These are phyloP conservation scores for Caenorhabditis sulstoni DNA, from an alignment of 2,888 invertebrate genomes.

Conservation along the genomic window DNA sequence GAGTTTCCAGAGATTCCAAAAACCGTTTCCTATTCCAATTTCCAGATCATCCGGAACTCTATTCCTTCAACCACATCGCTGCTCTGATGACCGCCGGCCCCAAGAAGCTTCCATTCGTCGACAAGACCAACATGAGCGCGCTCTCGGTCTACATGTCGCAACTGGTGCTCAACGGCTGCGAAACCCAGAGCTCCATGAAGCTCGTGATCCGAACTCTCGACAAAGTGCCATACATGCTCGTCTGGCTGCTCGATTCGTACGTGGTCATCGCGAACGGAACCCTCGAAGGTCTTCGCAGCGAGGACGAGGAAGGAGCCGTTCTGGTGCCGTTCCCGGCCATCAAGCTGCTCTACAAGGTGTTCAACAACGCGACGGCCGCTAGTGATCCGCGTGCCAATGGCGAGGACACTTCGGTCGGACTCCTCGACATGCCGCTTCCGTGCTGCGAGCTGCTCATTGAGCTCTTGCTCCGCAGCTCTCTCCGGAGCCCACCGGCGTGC, in stretches of 20 bases:
- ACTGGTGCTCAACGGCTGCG: conserved; percentile 71
- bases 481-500: conserved; percentile 72
- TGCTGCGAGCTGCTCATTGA: conserved; percentile 68
- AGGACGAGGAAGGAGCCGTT: conserved; percentile 45
- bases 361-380: conserved; percentile 69
- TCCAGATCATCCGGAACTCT: conserved; percentile 57
- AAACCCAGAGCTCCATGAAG: conserved; percentile 73
- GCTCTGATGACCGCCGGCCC: conserved; percentile 31
- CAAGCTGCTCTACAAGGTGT: conserved; percentile 78
- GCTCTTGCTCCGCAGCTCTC: conserved; percentile 68
- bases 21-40: background rate
- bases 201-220: conserved; percentile 66
- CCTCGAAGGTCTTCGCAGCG: conserved; percentile 28
- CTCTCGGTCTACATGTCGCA: conserved; percentile 73
- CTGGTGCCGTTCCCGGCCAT: conserved; percentile 72
- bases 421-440: conserved; percentile 70
- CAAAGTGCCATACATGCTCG: conserved; percentile 49
- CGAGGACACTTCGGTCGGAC: conserved; percentile 75
- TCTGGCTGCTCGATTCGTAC: conserved; percentile 79
- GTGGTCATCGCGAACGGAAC: conserved; percentile 59
- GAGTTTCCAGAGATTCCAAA: background rate
- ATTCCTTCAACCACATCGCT: conserved; percentile 50
- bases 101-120: conserved; percentile 40
- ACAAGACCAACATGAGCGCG: conserved; percentile 55
- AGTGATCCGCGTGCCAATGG: conserved; percentile 79